phyloP scores from a whole-genome alignment of 2,113 vertebrate species.

The Boleophthalmus pectinirostris region DNA sequence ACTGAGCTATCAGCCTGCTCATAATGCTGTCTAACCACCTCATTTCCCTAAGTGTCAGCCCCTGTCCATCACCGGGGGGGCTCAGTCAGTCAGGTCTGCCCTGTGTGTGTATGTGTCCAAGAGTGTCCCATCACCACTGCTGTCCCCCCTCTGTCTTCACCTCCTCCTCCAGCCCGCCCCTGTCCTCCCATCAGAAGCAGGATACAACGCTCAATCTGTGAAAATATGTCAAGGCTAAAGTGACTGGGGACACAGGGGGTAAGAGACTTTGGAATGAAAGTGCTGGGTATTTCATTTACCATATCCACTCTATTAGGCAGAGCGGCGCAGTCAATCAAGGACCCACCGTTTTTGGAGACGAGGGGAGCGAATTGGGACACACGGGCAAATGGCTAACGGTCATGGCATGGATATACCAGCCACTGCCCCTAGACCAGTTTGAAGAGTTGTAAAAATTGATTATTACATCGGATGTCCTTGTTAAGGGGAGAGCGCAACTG shows the following conservation, averaged over 20 bases:
- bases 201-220: slow-evolving; percentile 80
- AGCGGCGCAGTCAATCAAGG: slow-evolving; percentile 78
- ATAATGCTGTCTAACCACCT: slow-evolving; percentile 88
- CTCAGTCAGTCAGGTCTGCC: slow-evolving; percentile 61
- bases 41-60: slow-evolving; percentile 87
- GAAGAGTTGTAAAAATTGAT: slow-evolving; percentile 77
- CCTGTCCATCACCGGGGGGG: slow-evolving; percentile 68
- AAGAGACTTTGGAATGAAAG: slow-evolving; percentile 70
- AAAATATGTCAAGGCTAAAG: slow-evolving; percentile 83
- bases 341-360: slow-evolving; percentile 63
- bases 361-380: slow-evolving; percentile 77
- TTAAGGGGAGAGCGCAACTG: slow-evolving; percentile 30
- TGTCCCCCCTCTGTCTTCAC: background rate
- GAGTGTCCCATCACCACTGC: slow-evolving; percentile 39
- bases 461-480: slow-evolving; percentile 66
- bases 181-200: slow-evolving; percentile 63
- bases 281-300: slow-evolving; percentile 84
- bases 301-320: slow-evolving; percentile 82
- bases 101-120: slow-evolving; percentile 63
- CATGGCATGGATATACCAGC: slow-evolving; percentile 64
- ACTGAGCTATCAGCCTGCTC: slow-evolving; percentile 82
- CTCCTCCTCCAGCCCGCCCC: slow-evolving; percentile 27
- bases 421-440: slow-evolving; percentile 63
- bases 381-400: slow-evolving; percentile 74
- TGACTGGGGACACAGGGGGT: slow-evolving; percentile 79